Conservation (phyloP, 2,797 vertebrate genomes). For the Platalea minor region DNA sequence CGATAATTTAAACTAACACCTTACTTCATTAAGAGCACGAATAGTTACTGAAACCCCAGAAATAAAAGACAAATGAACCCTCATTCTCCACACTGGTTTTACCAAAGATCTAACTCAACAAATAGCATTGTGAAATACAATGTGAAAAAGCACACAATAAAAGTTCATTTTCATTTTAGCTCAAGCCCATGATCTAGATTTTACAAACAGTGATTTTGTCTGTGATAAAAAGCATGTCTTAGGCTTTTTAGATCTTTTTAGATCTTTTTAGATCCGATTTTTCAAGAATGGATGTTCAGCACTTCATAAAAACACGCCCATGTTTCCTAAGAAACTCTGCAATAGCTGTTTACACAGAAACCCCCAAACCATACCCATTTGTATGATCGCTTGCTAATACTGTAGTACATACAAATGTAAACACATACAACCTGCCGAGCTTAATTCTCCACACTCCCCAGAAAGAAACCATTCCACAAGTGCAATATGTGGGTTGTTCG, state of each 20-base stretch:
- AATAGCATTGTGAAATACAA: not conserved
- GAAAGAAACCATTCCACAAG: not conserved
- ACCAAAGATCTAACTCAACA: constrained; percentile 23
- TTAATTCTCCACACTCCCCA: not conserved
- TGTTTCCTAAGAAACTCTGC: not conserved
- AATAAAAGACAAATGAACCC: not conserved
- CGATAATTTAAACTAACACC: constrained; percentile 27
- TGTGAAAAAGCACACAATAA: not conserved
- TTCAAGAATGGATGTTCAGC: not conserved
- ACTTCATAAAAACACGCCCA: fast-evolving
- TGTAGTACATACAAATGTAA: not conserved
- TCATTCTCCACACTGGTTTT: not conserved
- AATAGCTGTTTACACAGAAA: not conserved
- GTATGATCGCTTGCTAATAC: not conserved
- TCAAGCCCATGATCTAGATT: not conserved
- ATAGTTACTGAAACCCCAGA: constrained; percentile 42
- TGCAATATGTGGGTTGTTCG: not conserved
- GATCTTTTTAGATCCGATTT: not conserved
- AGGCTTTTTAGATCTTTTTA: no score
- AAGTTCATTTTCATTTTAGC: not conserved
- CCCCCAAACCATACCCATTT: not conserved
- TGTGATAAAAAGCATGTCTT: not conserved
- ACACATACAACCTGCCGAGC: not conserved
- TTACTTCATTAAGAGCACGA: constrained; percentile 1
- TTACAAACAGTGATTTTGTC: not conserved